Conservation (phyloP, 2,113 vertebrate genomes). For the Sisor rabdophorus region DNA sequence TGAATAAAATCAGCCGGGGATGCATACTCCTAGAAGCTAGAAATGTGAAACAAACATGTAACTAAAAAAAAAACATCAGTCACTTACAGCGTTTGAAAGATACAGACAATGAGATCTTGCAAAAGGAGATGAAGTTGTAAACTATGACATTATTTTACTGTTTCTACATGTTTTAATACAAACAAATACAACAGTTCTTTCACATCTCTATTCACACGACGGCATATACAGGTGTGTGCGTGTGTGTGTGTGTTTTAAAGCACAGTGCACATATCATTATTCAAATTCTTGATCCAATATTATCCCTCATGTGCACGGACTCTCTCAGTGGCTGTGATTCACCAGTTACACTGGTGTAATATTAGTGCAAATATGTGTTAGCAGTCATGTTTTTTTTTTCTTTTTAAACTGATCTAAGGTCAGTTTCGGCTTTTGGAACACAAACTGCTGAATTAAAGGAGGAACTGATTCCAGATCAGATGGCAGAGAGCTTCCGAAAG, state of each 20-base stretch:
- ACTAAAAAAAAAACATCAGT: too few relatives aligned
- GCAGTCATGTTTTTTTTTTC: background rate
- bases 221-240: too few relatives aligned
- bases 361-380: background rate
- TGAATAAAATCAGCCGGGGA: too few relatives aligned
- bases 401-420: background rate
- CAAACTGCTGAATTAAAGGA: background rate
- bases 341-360: background rate
- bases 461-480: slow-evolving; percentile 13
- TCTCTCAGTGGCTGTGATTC: background rate
- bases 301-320: background rate
- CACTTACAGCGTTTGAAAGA: too few relatives aligned
- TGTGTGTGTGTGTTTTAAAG: background rate
- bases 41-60: too few relatives aligned
- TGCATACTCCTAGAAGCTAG: too few relatives aligned
- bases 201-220: too few relatives aligned
- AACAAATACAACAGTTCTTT: too few relatives aligned
- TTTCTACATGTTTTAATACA: too few relatives aligned
- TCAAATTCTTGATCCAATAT: background rate
- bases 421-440: background rate
- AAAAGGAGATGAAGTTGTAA: too few relatives aligned
- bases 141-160: too few relatives aligned
- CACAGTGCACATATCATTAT: background rate
- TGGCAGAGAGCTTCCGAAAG: background rate
- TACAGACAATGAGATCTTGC: too few relatives aligned